Percentiles rank a stretch among this genome's conserved stretches.
These are phyloP conservation scores for Choreutis nemorana DNA, from an alignment of 2,888 invertebrate species.

Conservation along the genomic window DNA sequence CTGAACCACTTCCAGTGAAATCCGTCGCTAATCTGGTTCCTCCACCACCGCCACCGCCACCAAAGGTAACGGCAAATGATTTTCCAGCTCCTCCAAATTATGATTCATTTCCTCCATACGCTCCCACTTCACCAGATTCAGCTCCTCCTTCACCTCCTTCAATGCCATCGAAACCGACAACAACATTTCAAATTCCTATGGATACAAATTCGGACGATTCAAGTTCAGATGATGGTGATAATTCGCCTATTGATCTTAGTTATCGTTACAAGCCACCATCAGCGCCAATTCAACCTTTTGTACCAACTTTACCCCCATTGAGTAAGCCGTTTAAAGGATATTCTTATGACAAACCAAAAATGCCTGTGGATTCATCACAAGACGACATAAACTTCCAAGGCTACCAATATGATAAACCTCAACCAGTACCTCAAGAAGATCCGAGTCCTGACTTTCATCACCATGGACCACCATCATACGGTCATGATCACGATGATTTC, in stretches of 20 bases:
- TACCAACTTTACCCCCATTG: slow-evolving; percentile 32
- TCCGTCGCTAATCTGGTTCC: slow-evolving; percentile 39
- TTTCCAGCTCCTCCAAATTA: slow-evolving; percentile 42
- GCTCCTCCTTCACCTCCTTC: slow-evolving; percentile 13
- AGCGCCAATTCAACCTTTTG: slow-evolving; percentile 20
- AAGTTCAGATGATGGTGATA: slow-evolving; percentile 19
- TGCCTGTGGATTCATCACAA: slow-evolving; percentile 22
- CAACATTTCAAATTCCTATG: slow-evolving; percentile 23
- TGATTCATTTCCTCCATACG: slow-evolving; percentile 52
- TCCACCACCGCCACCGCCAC: slow-evolving; percentile 38
- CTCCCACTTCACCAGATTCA: slow-evolving; percentile 16
- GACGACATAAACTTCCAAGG: slow-evolving; percentile 31
- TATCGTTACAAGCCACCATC: slow-evolving; percentile 41
- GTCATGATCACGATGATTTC: slow-evolving; percentile 29
- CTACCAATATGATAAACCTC: slow-evolving; percentile 15
- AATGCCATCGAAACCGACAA: slow-evolving; percentile 9
- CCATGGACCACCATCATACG: slow-evolving; percentile 22
- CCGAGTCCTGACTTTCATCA: slow-evolving; percentile 21
- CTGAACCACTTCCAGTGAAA: slow-evolving; percentile 19
- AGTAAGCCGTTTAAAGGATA: slow-evolving; percentile 37
- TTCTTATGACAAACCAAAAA: slow-evolving; percentile 43
- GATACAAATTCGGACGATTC: slow-evolving; percentile 20
- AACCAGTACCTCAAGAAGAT: no score
- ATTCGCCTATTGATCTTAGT: slow-evolving; percentile 25
- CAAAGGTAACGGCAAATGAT: slow-evolving; percentile 28